Evolutionary conservation across 2,113 vertebrate genomes (phyloP), one percentile per base, ranked within the genome.

Genomic region (Ascaphus truei): DNA sequence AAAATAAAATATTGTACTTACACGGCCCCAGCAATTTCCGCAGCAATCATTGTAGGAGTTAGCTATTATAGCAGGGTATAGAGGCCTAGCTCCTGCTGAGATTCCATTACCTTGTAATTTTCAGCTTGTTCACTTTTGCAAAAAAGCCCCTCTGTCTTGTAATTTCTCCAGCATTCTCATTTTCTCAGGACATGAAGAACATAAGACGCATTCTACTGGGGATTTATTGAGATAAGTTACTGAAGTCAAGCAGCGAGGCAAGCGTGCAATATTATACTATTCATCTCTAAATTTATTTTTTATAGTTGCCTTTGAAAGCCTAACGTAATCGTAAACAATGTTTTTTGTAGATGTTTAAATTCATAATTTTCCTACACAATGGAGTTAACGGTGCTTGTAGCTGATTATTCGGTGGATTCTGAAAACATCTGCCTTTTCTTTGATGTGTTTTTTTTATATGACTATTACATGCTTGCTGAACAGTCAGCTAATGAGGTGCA

Each of bases 71-170:
- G 81, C 83, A 81, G 84, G 80, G 81, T 81, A 83, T 0, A 69
- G 20, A 79, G 74, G 82, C 74, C 84, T 11, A 30, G 45, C 76
- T 86, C 89, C 89, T 0, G 74, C 85, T 71, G 86, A 57, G 80
- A 82, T 90, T 75, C 88, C 87, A 92, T 91, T 91, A 89, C 89
- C 84, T 86, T 82, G 84, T 91, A 86, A 91, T 91, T 90, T 91
- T 80, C 82, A 82, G 82, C 86, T 89, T 83, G 86, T 86, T 90
- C 87, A 82, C 82, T 86, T 86, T 79, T 84, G 86, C 86, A 83
- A 73, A 80, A 76, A 87, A 89, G 77, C 79, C 75, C 79, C 79
- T 86, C 81, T 81, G 79, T 81, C 86, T 89, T 82, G 73, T 83
- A 88, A 92, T 90, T 86, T 85, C 73, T 80, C 77, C 75, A 64